Base-by-base conservation (phyloP, 2,888 invertebrate genomes). In the Aproaerema taeniolella region DNA sequence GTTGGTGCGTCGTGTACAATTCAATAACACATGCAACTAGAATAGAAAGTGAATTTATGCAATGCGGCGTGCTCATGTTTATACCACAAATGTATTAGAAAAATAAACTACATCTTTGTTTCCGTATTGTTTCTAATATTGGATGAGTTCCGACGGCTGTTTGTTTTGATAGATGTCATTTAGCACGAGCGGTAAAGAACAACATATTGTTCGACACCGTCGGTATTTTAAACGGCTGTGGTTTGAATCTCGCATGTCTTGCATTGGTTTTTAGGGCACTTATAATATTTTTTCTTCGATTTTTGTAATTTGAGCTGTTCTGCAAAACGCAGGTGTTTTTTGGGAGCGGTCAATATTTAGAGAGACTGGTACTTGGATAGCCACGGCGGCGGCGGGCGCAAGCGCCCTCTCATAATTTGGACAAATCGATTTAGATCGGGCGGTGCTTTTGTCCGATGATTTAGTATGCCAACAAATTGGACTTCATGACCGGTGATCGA, bases 361-460 rank as follows among this genome's bases (percentile, higher is more conserved):
- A 74, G 63, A 71, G 65, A 65, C 42, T 43, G 42, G 41, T n/a
- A n/a, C n/a, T n/a, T n/a, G 36, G 38, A 43, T 38, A 42, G 36
- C 35, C 46, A 34, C 36, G 5, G 31, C 39, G 31, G 57, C 52
- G 58, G 56, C 52, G 58, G 55, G 54, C 53, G 53, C 46, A 50
- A 52, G 56, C 53, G n/a, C 53, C 56, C 47, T 59, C 50, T 70
- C 63, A 69, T 83, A 82, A 85, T 83, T 85, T 76, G 75, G 67
- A 81, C 78, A 80, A 76, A 82, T 82, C 83, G 85, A 79, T 83
- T 83, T 77, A 79, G 81, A 82, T 70, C 78, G 68, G 43, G 77
- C 79, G 83, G 83, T 66, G 64, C 80, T 73, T 85, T 85, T 82
- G 77, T 72, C 53, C 60, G 70, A 75, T 85, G 82, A 85, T 85